Conservation (phyloP, 2,888 invertebrate species). For the Strigamia maritima region DNA sequence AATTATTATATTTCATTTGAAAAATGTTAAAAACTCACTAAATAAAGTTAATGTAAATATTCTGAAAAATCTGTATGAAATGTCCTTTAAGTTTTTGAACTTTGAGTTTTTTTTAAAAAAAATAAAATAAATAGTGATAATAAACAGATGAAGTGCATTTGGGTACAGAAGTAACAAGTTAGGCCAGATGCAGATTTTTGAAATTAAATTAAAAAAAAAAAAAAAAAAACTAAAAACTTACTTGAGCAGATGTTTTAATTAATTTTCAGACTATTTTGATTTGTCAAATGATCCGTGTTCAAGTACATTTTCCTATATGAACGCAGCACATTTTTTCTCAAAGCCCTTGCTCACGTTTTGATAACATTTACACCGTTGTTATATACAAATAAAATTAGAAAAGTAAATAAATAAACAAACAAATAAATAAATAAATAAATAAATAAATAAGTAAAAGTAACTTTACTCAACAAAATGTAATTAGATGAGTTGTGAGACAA, state of each 20-base stretch:
- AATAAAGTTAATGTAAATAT: not conserved
- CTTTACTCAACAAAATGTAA: too few species aligned
- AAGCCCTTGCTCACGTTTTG: not conserved
- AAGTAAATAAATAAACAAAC: not conserved
- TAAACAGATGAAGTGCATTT: slow-evolving; percentile 2
- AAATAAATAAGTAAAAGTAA: not conserved
- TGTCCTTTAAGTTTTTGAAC: not conserved
- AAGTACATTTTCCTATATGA: slow-evolving; percentile 10
- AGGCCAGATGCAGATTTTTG: not conserved
- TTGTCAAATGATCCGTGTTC: slow-evolving; percentile 10
- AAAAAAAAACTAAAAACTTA: not conserved
- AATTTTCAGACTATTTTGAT: not conserved
- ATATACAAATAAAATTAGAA: not conserved
- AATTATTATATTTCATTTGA: not conserved
- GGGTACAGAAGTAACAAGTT: not conserved
- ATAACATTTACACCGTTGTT: not conserved
- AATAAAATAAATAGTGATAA: not conserved
- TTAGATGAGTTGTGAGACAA: not conserved
- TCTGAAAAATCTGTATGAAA: not conserved
- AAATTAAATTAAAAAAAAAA: not conserved
- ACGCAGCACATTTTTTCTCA: not conserved
- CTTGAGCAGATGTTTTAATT: not conserved
- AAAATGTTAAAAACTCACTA: not conserved
- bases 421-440: too few species aligned
- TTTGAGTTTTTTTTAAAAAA: not conserved